phyloP scores from a whole-genome alignment of 1,140 invertebrate species.

The Drosophila nigrodunni region DNA sequence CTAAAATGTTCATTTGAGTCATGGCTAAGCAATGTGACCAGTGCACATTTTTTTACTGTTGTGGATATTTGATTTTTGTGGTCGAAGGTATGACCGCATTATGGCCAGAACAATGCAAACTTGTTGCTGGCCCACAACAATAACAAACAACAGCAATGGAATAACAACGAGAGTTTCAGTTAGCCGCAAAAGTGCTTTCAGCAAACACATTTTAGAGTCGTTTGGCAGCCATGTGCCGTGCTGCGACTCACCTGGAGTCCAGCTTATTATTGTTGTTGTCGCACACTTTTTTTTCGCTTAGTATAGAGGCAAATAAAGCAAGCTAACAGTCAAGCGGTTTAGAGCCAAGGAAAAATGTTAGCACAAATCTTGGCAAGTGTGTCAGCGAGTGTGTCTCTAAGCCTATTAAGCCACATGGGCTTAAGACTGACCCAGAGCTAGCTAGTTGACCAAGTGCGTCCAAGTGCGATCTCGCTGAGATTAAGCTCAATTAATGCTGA shows the following conservation, averaged over 20 bases:
- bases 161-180: conserved; percentile 44
- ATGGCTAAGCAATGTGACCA: conserved; percentile 50
- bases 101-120: conserved; percentile 56
- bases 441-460: conserved; percentile 17
- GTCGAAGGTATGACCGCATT: conserved; percentile 30
- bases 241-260: conserved; percentile 17
- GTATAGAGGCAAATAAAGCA: conserved; percentile 53
- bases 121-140: conserved; percentile 66
- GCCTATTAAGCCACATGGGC: conserved; percentile 56
- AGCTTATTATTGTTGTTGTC: conserved; percentile 43
- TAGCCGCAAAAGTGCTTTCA: conserved; percentile 66
- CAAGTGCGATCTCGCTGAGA: conserved; percentile 34
- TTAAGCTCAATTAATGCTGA: conserved; percentile 72
- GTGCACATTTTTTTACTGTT: not conserved
- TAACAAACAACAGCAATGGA: conserved; percentile 41
- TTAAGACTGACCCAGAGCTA: conserved; percentile 64
- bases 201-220: conserved; percentile 53
- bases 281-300: conserved; percentile 31
- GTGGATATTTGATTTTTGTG: not conserved
- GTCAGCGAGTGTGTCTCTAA: conserved; percentile 40
- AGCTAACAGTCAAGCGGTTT: conserved; percentile 27
- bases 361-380: conserved; percentile 43
- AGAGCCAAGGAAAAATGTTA: conserved; percentile 47
- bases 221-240: conserved; percentile 59
- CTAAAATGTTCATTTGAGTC: conserved; percentile 62